Conservation (phyloP, 64 coral and sea anemone genomes). For the Montipora capricornis region DNA sequence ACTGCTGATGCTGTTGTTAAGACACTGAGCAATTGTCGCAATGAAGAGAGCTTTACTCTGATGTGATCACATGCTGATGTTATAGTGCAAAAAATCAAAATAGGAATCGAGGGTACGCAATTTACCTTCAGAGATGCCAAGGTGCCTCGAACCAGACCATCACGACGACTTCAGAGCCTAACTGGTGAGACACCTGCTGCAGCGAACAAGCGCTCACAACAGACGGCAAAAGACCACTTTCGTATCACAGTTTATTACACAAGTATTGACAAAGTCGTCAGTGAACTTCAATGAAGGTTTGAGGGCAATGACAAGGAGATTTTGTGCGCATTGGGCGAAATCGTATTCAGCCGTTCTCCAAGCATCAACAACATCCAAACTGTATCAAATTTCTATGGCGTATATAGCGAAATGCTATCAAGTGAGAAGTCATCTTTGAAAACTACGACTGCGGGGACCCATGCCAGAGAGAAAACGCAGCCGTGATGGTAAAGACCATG, state of each 20-base stretch:
- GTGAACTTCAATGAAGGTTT: too few species aligned
- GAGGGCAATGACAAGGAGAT: too few species aligned
- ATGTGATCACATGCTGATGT: too few species aligned
- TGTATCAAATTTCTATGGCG: neutral
- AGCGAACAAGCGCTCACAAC: constrained; percentile 7
- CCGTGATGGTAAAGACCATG: constrained; percentile 33
- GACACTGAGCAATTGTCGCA: too few species aligned
- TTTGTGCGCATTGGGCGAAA: too few species aligned
- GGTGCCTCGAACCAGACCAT: constrained; percentile 48
- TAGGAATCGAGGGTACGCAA: constrained; percentile 30
- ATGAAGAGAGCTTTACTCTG: too few species aligned
- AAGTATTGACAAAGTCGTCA: constrained; percentile 29
- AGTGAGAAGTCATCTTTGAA: neutral
- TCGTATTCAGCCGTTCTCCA: too few species aligned
- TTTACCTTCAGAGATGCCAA: constrained; percentile 56
- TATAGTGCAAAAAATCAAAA: too few species aligned
- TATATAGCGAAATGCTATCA: too few species aligned
- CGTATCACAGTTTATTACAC: constrained; percentile 34
- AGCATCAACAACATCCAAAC: too few species aligned
- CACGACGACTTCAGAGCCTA: constrained; percentile 39
- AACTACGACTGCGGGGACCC: constrained; percentile 45
- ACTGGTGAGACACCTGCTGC: constrained; percentile 11
- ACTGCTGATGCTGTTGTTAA: too few species aligned
- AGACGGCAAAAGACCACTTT: constrained; percentile 25
- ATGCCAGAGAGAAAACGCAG: constrained; percentile 41